Evolutionary conservation across 2,797 vertebrate genomes (phyloP).

Genomic region (Pelochelys cantorii): DNA sequence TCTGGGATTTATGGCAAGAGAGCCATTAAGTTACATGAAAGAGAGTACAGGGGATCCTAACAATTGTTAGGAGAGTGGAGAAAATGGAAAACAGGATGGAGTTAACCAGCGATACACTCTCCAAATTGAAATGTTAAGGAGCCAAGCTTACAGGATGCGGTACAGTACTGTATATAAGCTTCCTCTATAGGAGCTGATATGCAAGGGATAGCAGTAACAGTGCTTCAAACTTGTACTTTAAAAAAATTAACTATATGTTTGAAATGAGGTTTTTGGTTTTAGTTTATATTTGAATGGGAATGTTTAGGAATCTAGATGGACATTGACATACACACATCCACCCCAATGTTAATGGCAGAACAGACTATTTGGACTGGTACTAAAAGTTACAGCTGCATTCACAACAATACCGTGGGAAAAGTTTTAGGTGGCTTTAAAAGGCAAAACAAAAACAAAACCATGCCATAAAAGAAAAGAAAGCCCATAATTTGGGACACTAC

Average conservation of each 20-base stretch:
- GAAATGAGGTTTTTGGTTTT: slow-evolving; percentile 8
- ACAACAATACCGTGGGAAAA: slow-evolving; percentile 54
- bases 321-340: neutral
- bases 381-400: slow-evolving; percentile 47
- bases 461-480: slow-evolving; percentile 27
- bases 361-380: neutral
- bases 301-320: slow-evolving; percentile 27
- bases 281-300: neutral
- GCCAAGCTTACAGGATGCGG: fast-evolving
- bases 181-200: slow-evolving; percentile 18
- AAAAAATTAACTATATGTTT: neutral
- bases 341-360: neutral
- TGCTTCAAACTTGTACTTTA: slow-evolving; percentile 32
- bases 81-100: neutral
- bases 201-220: slow-evolving; percentile 15
- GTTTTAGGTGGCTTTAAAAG: neutral
- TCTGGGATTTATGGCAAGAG: neutral
- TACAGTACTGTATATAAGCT: neutral
- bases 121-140: neutral
- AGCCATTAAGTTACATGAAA: neutral
- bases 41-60: neutral
- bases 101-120: neutral
- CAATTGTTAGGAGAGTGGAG: neutral
- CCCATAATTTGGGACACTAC: slow-evolving; percentile 37
- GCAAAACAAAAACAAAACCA: neutral